A percentile compares a stretch with the other conserved stretches of the same genome.
Conservation (phyloP, 2,888 invertebrate species). For the Asteroscopus sphinx region DNA sequence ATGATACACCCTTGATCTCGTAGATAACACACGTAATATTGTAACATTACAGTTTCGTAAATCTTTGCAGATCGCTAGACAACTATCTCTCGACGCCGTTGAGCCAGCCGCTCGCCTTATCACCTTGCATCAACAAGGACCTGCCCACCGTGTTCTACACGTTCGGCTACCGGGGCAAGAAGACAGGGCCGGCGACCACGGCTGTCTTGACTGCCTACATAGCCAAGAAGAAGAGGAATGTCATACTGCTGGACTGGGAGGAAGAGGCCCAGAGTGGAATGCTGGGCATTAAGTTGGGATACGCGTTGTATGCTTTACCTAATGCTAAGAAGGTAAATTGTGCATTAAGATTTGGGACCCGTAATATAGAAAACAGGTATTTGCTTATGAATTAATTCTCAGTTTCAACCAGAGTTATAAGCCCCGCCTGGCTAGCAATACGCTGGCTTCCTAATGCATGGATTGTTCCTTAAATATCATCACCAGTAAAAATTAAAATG, state of each 20-base stretch:
- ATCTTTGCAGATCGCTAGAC: constrained; percentile 70
- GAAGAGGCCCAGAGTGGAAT: constrained; percentile 79
- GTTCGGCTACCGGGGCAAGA: constrained; percentile 80
- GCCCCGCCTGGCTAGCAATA: too few relatives aligned
- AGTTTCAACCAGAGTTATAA: too few relatives aligned
- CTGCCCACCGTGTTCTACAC: constrained; percentile 80
- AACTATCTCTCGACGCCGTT: constrained; percentile 69
- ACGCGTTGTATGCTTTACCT: constrained; percentile 78
- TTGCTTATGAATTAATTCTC: too few relatives aligned
- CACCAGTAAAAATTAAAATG: too few relatives aligned
- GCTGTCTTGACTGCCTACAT: constrained; percentile 78
- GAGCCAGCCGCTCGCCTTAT: constrained; percentile 63
- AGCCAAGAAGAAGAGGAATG: constrained; percentile 77
- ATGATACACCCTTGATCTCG: too few relatives aligned
- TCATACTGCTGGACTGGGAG: constrained; percentile 84
- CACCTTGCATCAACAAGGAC: constrained; percentile 71
- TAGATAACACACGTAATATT: neutral
- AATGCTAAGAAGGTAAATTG: constrained; percentile 76
- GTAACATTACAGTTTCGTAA: neutral
- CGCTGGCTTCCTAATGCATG: too few relatives aligned
- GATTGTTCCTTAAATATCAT: too few relatives aligned
- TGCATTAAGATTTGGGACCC: too few relatives aligned
- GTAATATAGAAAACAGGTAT: too few relatives aligned
- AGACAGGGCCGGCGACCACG: constrained; percentile 77
- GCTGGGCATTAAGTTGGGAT: constrained; percentile 76